These are phyloP conservation scores for Ceryle rudis DNA, from an alignment of 2,797 vertebrate species.

Conservation along the genomic window DNA sequence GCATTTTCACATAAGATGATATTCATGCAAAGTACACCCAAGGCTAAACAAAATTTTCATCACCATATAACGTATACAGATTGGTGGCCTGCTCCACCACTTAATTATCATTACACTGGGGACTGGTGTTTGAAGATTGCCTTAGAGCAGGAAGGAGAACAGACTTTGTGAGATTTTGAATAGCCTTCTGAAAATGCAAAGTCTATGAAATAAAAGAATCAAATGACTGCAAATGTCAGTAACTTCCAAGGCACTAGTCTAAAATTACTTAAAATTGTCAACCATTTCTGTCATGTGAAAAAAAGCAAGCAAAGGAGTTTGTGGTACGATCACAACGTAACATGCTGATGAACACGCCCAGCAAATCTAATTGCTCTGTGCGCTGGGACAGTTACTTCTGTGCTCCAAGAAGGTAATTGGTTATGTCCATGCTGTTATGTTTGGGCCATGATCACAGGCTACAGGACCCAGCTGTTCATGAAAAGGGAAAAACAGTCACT, in stretches of 20 bases:
- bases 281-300: not conserved
- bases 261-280: not conserved
- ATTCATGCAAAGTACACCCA: not conserved
- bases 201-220: not conserved
- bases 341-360: not conserved
- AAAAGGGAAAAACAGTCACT: not conserved
- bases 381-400: not conserved
- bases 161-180: not conserved
- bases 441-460: not conserved
- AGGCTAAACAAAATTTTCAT: not conserved
- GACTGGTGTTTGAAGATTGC: not conserved
- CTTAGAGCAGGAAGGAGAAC: not conserved
- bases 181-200: not conserved
- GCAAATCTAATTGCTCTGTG: not conserved
- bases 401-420: not conserved
- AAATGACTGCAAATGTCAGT: not conserved
- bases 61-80: fast-evolving
- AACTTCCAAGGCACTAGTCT: not conserved
- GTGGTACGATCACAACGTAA: too few relatives aligned
- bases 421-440: not conserved
- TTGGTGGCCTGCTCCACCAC: not conserved
- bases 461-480: not conserved
- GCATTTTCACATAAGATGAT: not conserved
- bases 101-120: not conserved
- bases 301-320: not conserved